Evolutionary conservation across 2,797 vertebrate species (phyloP).

Genomic region (Thamnophis elegans): DNA sequence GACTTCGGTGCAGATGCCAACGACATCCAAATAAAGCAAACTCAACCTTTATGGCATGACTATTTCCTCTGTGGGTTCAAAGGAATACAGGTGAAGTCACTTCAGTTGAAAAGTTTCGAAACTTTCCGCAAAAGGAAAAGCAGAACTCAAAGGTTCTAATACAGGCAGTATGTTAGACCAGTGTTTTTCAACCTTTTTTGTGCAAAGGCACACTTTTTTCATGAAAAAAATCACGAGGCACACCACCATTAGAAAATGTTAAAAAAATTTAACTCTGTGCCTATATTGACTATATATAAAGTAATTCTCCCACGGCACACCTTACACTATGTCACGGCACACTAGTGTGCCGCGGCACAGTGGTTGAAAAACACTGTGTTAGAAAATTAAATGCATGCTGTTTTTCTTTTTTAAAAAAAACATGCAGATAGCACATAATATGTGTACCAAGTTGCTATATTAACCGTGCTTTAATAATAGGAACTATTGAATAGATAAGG

Average conservation of each 20-base stretch:
- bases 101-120: not conserved
- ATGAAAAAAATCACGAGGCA: no score
- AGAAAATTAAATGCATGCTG: not conserved
- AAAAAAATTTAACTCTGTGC: no score
- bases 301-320: no score
- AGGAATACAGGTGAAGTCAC: conserved; percentile 88
- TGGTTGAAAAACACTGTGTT: no score
- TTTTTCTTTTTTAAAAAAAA: not conserved
- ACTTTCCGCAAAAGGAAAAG: not conserved
- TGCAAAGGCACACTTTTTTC: no score
- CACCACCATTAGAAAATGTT: no score
- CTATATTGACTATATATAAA: no score
- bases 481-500: not conserved
- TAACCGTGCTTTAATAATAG: not conserved
- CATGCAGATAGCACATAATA: not conserved
- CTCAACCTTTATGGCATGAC: conserved; percentile 90
- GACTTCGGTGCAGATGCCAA: conserved; percentile 80
- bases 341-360: no score
- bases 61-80: conserved; percentile 98
- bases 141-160: not conserved
- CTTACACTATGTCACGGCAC: no score
- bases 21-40: conserved; percentile 84
- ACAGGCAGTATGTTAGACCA: not conserved
- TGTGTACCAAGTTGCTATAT: not conserved
- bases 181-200: no score